Percentiles rank a stretch among this genome's conserved stretches.
phyloP scores from a whole-genome alignment of 2,113 vertebrate genomes.

The Semnornis frantzii region DNA sequence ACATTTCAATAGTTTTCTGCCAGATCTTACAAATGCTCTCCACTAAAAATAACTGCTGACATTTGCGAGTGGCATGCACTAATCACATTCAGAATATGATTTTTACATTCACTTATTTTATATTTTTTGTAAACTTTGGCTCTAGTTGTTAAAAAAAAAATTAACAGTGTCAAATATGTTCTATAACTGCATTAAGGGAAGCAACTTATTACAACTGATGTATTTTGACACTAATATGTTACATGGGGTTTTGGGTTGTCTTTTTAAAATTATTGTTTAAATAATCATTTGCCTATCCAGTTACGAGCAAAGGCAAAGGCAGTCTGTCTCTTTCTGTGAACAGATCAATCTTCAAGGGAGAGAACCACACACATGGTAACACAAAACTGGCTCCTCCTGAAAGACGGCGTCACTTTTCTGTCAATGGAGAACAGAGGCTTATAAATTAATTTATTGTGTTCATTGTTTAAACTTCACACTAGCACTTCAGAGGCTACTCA shows the following conservation, averaged over 20 bases:
- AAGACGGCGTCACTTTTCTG: background rate
- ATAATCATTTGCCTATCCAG: background rate
- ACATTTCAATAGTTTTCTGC: constrained; percentile 42
- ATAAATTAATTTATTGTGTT: background rate
- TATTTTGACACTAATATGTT: background rate
- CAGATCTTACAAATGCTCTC: constrained; percentile 47
- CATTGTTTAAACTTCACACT: background rate
- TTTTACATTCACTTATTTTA: background rate
- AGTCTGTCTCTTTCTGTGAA: background rate
- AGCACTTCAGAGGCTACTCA: background rate
- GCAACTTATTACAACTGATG: background rate
- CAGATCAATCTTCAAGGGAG: background rate
- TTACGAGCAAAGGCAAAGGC: background rate
- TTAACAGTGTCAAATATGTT: background rate
- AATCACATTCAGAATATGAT: constrained; percentile 20
- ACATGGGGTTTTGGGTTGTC: background rate
- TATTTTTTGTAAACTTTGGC: background rate
- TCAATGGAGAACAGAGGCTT: background rate
- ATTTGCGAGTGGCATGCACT: constrained; percentile 33
- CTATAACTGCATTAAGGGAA: background rate
- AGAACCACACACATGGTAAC: background rate
- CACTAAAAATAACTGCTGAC: constrained; percentile 57
- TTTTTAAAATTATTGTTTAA: background rate
- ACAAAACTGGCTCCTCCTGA: background rate
- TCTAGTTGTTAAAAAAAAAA: background rate